A percentile compares a stretch with the other conserved stretches of the same genome.
Conservation (phyloP, 2,888 invertebrate species). For the Netelia virgata region DNA sequence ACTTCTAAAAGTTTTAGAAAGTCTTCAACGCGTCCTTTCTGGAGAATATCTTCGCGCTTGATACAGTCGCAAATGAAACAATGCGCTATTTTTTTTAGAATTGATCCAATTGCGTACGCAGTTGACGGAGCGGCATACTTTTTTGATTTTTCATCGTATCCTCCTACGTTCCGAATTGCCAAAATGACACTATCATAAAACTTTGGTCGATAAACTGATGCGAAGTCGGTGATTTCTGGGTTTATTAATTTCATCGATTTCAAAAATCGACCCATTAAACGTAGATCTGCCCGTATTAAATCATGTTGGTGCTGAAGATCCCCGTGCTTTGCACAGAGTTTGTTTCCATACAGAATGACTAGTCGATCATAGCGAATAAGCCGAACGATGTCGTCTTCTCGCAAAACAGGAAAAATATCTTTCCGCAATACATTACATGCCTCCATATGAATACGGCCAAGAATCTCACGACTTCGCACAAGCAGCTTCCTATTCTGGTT, state of each 20-base stretch:
- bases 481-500: constrained; percentile 43
- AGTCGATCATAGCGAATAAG: constrained; percentile 67
- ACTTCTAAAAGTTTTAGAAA: constrained; percentile 6
- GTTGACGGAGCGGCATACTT: constrained; percentile 36
- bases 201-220: constrained; percentile 51
- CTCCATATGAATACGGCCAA: background rate
- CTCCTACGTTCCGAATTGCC: constrained; percentile 39
- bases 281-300: constrained; percentile 50
- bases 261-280: constrained; percentile 50
- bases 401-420: constrained; percentile 65
- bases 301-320: constrained; percentile 48
- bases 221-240: constrained; percentile 46
- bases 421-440: constrained; percentile 22
- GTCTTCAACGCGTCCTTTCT: constrained; percentile 11
- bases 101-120: constrained; percentile 28
- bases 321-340: constrained; percentile 18
- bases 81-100: constrained; percentile 5
- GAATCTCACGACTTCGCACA: constrained; percentile 62
- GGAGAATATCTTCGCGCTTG: constrained; percentile 21
- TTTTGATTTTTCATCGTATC: constrained; percentile 29
- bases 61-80: constrained; percentile 20
- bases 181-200: constrained; percentile 36
- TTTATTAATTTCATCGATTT: constrained; percentile 21
- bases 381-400: constrained; percentile 65
- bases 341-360: too few species aligned